Conservation (phyloP, 2,113 vertebrate genomes). For the Aspidoscelis tigris region DNA sequence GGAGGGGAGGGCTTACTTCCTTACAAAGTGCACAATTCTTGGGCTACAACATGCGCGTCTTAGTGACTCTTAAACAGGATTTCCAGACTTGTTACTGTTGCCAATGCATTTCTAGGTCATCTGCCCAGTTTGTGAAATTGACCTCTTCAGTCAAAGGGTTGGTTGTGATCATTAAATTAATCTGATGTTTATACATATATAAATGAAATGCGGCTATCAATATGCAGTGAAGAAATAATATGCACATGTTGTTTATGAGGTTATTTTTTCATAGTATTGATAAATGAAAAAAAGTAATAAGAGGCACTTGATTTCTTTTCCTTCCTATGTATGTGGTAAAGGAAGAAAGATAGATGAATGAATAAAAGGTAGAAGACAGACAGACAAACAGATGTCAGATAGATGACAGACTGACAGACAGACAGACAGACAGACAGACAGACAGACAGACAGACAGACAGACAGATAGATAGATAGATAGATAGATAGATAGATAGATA, state of each 20-base stretch:
- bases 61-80: slow-evolving; percentile 81
- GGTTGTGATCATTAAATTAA: slow-evolving; percentile 54
- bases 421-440: no score
- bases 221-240: slow-evolving; percentile 65
- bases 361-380: no score
- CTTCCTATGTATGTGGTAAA: no score
- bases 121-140: slow-evolving; percentile 63
- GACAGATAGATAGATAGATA: no score
- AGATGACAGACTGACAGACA: no score
- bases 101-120: slow-evolving; percentile 86
- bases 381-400: no score
- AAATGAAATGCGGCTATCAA: slow-evolving; percentile 69
- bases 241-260: background rate
- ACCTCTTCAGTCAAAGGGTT: slow-evolving; percentile 59
- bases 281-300: no score
- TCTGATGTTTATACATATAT: slow-evolving; percentile 64
- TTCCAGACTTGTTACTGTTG: slow-evolving; percentile 76
- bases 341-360: no score
- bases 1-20: slow-evolving; percentile 84
- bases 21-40: slow-evolving; percentile 86
- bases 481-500: no score
- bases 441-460: no score
- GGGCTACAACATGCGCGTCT: slow-evolving; percentile 83
- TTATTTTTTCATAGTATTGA: no score
- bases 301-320: no score